Base-by-base conservation (phyloP, 2,113 vertebrate genomes). In the Carassius carassius region DNA sequence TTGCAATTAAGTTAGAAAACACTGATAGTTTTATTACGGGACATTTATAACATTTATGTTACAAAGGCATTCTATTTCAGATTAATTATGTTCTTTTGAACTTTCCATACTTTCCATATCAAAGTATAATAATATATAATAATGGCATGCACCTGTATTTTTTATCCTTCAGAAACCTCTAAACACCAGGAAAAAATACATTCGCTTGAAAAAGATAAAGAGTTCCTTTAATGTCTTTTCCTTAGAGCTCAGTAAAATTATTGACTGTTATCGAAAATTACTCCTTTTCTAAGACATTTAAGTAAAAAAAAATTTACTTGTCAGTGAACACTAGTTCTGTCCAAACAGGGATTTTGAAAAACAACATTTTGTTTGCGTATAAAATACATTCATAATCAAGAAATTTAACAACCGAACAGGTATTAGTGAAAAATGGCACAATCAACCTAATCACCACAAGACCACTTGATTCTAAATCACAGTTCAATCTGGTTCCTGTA, bases 401-500 rank as follows among this genome's bases (percentile, higher is more conserved):
- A 41, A 13, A 6, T 44, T 80, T 21, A 58, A 58, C 44, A 78
- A 56, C 44, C 49, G 73, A 21, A 70, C 29, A 78, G 23, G 37
- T 47, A 44, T 83, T 62, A 75, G 41, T 75, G 16, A 41, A 62
- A 44, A 41, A 49, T 73, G 51, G 16, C 56, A 87, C 9, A 17
- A 84, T 49, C 21, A 62, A 62, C 6, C 51, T 60, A 51, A 81
- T 84, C 78, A 29, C 78, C 73, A 69, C 81, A 77, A 81, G 23
- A 13, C 10, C 51, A 3, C 47, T 63, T 74, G 23, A 51, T 32
- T 67, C 35, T 78, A 21, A 76, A 58, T 72, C 35, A 63, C 51
- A 25, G n/a, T 72, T 84, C 60, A 86, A 65, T 44, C 63, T 37
- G 29, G 47, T 80, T 83, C 78, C 85, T 21, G 76, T 72, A 63